Conservation (phyloP, 2,888 invertebrate genomes). For the Tenthredo distinguenda region DNA sequence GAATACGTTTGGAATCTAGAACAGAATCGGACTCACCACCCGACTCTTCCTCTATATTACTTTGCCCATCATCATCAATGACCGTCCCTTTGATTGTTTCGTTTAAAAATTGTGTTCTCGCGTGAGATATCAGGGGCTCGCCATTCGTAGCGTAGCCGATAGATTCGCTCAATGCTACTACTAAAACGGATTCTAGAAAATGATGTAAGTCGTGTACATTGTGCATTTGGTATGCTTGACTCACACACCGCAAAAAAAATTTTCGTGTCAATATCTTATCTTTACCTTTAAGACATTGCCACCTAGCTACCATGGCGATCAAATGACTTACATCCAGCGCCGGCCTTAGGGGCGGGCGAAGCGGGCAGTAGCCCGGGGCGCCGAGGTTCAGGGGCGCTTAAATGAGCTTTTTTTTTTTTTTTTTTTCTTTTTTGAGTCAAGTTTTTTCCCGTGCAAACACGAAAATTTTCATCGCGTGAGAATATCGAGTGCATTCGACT, state of each 20-base stretch:
- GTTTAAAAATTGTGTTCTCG: slow-evolving; percentile 52
- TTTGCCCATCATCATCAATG: not conserved
- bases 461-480: too few relatives aligned
- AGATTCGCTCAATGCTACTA: slow-evolving; percentile 56
- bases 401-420: too few relatives aligned
- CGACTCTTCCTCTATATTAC: slow-evolving; percentile 2
- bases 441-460: too few relatives aligned
- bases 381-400: too few relatives aligned
- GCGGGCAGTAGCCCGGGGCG: too few relatives aligned
- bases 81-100: slow-evolving; percentile 49
- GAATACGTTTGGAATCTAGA: not conserved
- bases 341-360: too few relatives aligned
- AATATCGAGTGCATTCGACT: too few relatives aligned
- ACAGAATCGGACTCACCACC: slow-evolving; percentile 5
- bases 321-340: slow-evolving; percentile 52
- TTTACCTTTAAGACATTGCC: slow-evolving; percentile 55
- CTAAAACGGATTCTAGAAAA: slow-evolving; percentile 57
- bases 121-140: slow-evolving; percentile 51
- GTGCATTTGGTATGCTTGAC: slow-evolving; percentile 57
- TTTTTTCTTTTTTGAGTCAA: too few relatives aligned
- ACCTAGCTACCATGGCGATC: slow-evolving; percentile 56
- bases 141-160: slow-evolving; percentile 54
- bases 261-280: slow-evolving; percentile 27
- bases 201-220: slow-evolving; percentile 44
- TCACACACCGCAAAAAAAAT: slow-evolving; percentile 56